These are phyloP conservation scores for Opisthocomus hoazin DNA, from an alignment of 2,113 vertebrate species.

Conservation along the genomic window DNA sequence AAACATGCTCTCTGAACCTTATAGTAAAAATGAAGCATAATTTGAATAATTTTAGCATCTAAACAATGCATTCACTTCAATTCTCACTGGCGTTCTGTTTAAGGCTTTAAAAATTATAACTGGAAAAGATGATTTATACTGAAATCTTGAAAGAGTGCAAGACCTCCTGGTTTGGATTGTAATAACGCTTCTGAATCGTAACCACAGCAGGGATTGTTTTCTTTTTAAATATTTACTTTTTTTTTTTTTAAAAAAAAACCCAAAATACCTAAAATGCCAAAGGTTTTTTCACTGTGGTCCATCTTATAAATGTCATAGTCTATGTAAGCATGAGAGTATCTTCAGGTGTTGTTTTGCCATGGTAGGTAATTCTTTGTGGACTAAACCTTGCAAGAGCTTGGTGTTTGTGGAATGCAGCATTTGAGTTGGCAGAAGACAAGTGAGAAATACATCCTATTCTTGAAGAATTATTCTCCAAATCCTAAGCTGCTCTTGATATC, in stretches of 20 bases:
- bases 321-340: neutral
- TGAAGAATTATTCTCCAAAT: neutral
- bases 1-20: neutral
- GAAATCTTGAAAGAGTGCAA: neutral
- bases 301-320: fast-evolving
- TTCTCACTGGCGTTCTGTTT: neutral
- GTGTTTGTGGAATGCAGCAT: neutral
- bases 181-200: neutral
- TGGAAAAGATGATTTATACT: neutral
- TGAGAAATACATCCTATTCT: neutral
- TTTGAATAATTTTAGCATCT: neutral
- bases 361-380: neutral
- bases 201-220: neutral
- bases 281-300: neutral
- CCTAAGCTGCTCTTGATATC: fast-evolving
- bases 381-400: neutral
- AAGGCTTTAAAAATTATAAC: neutral
- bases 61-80: neutral
- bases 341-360: neutral
- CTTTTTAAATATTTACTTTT: neutral
- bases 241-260: neutral
- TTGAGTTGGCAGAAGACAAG: neutral
- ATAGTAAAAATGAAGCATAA: neutral
- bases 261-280: neutral
- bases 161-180: neutral